Conservation (phyloP, 2,113 vertebrate genomes). For the Alethe diademata region DNA sequence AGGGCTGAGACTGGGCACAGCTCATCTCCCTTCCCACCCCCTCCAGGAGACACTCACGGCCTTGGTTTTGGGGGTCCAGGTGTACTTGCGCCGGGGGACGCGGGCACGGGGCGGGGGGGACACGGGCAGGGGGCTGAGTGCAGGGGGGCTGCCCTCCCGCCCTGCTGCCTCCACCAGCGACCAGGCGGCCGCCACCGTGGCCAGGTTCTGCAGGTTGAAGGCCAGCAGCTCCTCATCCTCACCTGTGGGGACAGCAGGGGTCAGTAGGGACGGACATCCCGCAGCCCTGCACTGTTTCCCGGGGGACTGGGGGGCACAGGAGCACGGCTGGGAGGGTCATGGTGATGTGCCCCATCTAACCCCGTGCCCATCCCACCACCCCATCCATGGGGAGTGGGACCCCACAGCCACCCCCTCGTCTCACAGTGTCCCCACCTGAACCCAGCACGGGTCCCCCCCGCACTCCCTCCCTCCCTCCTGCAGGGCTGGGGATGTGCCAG, state of each 20-base stretch:
- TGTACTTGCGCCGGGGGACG: constrained; percentile 88
- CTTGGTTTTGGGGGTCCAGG: constrained; percentile 91
- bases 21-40: background rate
- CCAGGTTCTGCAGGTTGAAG: constrained; percentile 90
- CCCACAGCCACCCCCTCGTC: background rate
- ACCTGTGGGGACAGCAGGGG: background rate
- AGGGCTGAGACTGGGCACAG: background rate
- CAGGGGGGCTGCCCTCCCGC: constrained; percentile 73
- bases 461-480: background rate
- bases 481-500: background rate
- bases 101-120: constrained; percentile 76
- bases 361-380: too few relatives aligned
- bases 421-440: background rate
- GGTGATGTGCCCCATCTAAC: background rate
- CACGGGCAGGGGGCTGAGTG: constrained; percentile 10
- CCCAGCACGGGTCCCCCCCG: rapidly evolving
- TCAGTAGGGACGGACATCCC: rapidly evolving
- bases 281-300: rapidly evolving
- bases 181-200: constrained; percentile 90
- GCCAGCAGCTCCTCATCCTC: constrained; percentile 84
- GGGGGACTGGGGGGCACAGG: background rate
- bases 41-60: constrained; percentile 75
- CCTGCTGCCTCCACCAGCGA: constrained; percentile 76
- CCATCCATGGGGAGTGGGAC: rapidly evolving
- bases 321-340: background rate